These are phyloP conservation scores for Bembecia ichneumoniformis DNA, from an alignment of 2,888 invertebrate species.

Conservation along the genomic window DNA sequence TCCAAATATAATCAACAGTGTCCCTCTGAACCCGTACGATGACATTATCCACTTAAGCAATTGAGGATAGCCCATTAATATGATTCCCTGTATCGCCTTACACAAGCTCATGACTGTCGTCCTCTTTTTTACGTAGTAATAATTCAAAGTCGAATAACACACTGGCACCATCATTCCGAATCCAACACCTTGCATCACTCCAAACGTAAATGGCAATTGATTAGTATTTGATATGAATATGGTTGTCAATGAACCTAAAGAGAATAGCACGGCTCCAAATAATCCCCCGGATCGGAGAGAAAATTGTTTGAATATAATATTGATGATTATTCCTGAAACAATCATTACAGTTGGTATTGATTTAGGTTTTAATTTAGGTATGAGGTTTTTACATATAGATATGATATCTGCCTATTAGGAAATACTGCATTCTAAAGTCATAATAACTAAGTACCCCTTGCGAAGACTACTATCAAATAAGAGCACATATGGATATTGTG, in stretches of 20 bases:
- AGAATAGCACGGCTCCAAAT: conserved; percentile 64
- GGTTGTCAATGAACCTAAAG: conserved; percentile 63
- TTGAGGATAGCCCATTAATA: conserved; percentile 73
- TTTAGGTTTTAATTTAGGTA: no score
- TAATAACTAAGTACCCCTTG: no score
- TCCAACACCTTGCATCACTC: conserved; percentile 73
- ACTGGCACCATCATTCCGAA: conserved; percentile 77
- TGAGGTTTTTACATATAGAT: no score
- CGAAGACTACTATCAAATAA: no score
- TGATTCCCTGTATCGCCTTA: conserved; percentile 73
- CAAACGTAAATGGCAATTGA: conserved; percentile 72
- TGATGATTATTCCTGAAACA: conserved; percentile 73
- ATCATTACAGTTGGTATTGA: conserved; percentile 1
- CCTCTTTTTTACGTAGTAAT: conserved; percentile 73
- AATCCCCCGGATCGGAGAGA: conserved; percentile 70
- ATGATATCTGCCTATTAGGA: no score
- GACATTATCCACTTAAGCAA: conserved; percentile 62
- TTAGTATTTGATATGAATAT: conserved; percentile 68
- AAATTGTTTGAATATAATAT: conserved; percentile 63
- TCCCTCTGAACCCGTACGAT: conserved; percentile 75
- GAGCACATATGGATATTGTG: no score
- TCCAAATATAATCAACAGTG: conserved; percentile 71
- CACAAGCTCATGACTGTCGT: conserved; percentile 75
- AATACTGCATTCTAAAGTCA: no score
- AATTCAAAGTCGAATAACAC: conserved; percentile 73